A percentile compares a stretch with the other conserved stretches of the same genome.
Conservation (phyloP, 1,140 invertebrate genomes). For the Berghia stephanieae region DNA sequence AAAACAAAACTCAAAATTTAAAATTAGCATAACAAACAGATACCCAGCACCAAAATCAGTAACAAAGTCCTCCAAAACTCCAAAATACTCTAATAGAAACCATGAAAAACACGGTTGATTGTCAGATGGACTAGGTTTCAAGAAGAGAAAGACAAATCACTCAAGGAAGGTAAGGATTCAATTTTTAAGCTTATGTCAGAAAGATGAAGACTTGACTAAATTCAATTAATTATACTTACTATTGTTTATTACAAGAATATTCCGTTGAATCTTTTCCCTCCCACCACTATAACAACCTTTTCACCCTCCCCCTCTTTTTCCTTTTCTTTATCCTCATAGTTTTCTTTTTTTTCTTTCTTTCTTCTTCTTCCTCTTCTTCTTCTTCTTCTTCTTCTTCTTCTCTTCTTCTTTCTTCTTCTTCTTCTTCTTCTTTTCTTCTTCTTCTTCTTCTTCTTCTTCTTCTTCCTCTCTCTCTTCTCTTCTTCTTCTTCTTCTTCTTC, state of each 20-base stretch:
- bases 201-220: no score
- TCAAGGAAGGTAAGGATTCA: no score
- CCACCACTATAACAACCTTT: neutral
- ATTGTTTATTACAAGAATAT: no score
- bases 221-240: no score
- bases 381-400: neutral
- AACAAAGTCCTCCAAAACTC: no score
- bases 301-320: neutral
- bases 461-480: neutral
- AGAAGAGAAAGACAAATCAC: no score
- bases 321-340: neutral
- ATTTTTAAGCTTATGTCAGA: no score
- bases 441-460: neutral
- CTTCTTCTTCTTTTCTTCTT: neutral
- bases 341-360: neutral
- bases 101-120: no score
- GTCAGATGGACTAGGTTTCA: no score
- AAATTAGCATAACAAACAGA: neutral
- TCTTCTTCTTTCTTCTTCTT: neutral
- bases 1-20: neutral
- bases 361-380: no score
- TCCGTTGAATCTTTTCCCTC: neutral
- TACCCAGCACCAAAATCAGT: no score
- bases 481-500: conserved; percentile 21
- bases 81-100: no score